Percentiles rank a stretch among this genome's conserved stretches.
phyloP scores from a whole-genome alignment of 2,888 invertebrate species.

The Rhorus exstirpatorius region DNA sequence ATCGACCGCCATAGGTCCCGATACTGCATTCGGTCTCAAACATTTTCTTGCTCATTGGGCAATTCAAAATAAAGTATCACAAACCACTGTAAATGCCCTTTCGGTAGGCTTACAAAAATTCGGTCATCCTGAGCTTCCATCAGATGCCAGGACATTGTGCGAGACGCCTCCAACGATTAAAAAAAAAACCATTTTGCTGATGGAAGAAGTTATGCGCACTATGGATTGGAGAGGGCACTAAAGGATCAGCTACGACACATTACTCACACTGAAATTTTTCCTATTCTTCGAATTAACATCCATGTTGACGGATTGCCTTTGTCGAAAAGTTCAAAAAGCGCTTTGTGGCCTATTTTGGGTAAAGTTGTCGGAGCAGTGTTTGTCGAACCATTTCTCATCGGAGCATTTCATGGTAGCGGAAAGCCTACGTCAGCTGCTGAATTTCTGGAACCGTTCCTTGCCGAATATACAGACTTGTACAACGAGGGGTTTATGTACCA shows the following conservation, averaged over 20 bases:
- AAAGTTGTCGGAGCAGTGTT: background rate
- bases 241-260: conserved; percentile 9
- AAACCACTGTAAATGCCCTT: conserved; percentile 20
- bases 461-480: conserved; percentile 13
- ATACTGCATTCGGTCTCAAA: background rate
- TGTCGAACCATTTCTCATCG: conserved; percentile 38
- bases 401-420: conserved; percentile 13
- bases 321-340: conserved; percentile 27
- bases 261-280: background rate
- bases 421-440: conserved; percentile 34
- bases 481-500: conserved; percentile 38
- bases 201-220: conserved; percentile 11
- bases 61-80: conserved; percentile 4
- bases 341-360: conserved; percentile 41
- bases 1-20: background rate
- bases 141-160: too few relatives aligned
- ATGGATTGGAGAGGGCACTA: conserved; percentile 35
- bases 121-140: too few relatives aligned
- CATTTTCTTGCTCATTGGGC: conserved; percentile 13
- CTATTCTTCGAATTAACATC: conserved; percentile 8
- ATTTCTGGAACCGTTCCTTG: conserved; percentile 39
- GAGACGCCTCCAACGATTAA: background rate
- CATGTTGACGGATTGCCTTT: conserved; percentile 48
- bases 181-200: too few relatives aligned
- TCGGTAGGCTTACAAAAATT: conserved; percentile 11